Percentiles rank a stretch among this genome's conserved stretches.
phyloP scores from a whole-genome alignment of 2,888 invertebrate species.

The Polymixis flavicincta region DNA sequence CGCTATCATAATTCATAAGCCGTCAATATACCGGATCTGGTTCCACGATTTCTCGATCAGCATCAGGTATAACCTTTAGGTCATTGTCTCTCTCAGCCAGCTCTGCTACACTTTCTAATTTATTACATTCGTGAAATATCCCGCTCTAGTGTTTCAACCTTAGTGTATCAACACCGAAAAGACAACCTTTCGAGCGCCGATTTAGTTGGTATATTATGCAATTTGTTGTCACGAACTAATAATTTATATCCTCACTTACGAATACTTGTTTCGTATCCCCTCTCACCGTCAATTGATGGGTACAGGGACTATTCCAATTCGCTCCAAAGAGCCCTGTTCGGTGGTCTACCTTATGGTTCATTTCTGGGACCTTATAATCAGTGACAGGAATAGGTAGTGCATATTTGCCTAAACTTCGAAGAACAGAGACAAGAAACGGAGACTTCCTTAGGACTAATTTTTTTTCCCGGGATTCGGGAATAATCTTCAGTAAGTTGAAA shows the following conservation, averaged over 20 bases:
- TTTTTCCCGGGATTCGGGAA: no score
- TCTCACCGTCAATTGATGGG: background rate
- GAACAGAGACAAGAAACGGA: no score
- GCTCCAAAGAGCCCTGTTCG: background rate
- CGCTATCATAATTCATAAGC: constrained; percentile 45
- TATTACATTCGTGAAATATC: constrained; percentile 62
- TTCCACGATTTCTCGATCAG: constrained; percentile 55
- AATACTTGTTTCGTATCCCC: constrained; percentile 14
- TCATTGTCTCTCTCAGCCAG: constrained; percentile 47
- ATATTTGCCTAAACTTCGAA: no score
- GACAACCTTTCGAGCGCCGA: constrained; percentile 29
- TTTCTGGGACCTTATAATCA: no score
- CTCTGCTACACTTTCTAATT: constrained; percentile 57
- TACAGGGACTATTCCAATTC: background rate
- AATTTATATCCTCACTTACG: constrained; percentile 5
- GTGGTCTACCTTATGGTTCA: background rate
- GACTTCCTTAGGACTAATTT: no score
- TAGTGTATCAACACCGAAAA: constrained; percentile 40
- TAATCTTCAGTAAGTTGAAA: no score
- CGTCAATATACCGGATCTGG: constrained; percentile 50
- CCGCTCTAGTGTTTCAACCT: constrained; percentile 26
- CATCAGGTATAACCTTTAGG: constrained; percentile 52
- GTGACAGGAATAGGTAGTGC: no score
- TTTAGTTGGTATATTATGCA: constrained; percentile 24
- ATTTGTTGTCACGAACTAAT: constrained; percentile 21